phyloP scores from a whole-genome alignment of 1,140 invertebrate species.

The Brachionus plicatilis region DNA sequence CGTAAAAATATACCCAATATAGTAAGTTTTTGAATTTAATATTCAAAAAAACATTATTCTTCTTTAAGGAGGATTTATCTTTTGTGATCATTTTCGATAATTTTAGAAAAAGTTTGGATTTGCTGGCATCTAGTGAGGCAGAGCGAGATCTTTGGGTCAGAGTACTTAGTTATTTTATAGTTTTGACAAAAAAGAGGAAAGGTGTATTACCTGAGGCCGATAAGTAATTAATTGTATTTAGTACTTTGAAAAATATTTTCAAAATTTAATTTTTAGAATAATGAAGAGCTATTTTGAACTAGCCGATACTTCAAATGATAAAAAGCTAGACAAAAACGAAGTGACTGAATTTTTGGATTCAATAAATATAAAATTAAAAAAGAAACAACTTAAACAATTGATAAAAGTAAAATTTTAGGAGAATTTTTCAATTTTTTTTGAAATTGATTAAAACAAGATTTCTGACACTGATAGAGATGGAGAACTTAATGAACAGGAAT shows the following conservation, averaged over 20 bases:
- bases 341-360: slow-evolving; percentile 10
- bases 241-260: not conserved
- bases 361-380: slow-evolving; percentile 15
- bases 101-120: slow-evolving; percentile 27
- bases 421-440: not conserved
- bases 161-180: slow-evolving; percentile 31
- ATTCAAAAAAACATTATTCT: not conserved
- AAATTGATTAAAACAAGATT: not conserved
- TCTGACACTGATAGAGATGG: slow-evolving; percentile 23
- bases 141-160: slow-evolving; percentile 6
- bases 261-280: not conserved
- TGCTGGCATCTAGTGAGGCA: slow-evolving; percentile 2
- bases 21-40: not conserved
- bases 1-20: slow-evolving; percentile 12
- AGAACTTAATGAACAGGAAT: not conserved
- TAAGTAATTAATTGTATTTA: not conserved
- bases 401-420: not conserved
- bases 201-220: slow-evolving; percentile 32
- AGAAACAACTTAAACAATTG: not conserved
- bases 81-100: slow-evolving; percentile 36
- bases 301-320: slow-evolving; percentile 17
- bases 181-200: slow-evolving; percentile 36
- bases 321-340: slow-evolving; percentile 13
- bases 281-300: slow-evolving; percentile 33
- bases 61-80: slow-evolving; percentile 14